Evolutionary conservation across 2,113 vertebrate species (phyloP).

Genomic region (Tenrec ecaudatus): DNA sequence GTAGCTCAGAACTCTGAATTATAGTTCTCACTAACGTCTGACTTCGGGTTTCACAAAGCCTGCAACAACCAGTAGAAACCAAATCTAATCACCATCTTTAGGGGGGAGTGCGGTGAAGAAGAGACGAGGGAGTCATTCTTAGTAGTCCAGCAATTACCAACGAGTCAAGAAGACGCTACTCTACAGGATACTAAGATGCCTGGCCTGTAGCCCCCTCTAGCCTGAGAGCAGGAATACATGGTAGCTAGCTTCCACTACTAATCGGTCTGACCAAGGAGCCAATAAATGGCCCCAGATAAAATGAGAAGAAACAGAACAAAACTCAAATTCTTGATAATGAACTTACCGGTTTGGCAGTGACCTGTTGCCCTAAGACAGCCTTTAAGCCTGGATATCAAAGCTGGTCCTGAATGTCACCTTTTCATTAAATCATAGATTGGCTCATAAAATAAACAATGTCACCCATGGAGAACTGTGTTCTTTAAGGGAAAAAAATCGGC

Average conservation of each 20-base stretch:
- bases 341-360: not conserved
- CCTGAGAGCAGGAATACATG: not conserved
- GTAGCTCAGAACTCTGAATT: not conserved
- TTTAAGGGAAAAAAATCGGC: not conserved
- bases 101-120: no score
- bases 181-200: not conserved
- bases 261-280: not conserved
- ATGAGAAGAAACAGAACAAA: not conserved
- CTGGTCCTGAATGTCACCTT: not conserved
- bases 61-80: not conserved
- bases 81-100: not conserved
- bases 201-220: not conserved
- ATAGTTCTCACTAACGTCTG: not conserved
- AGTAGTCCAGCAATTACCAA: not conserved
- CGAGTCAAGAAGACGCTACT: not conserved
- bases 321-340: not conserved
- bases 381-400: not conserved
- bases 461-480: not conserved
- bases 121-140: no score
- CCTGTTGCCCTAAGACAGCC: not conserved
- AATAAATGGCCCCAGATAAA: not conserved
- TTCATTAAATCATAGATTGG: not conserved
- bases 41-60: not conserved
- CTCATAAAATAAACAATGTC: not conserved
- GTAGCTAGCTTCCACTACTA: not conserved